Evolutionary conservation across 2,113 vertebrate species (phyloP).

Genomic region (Octodon degus): DNA sequence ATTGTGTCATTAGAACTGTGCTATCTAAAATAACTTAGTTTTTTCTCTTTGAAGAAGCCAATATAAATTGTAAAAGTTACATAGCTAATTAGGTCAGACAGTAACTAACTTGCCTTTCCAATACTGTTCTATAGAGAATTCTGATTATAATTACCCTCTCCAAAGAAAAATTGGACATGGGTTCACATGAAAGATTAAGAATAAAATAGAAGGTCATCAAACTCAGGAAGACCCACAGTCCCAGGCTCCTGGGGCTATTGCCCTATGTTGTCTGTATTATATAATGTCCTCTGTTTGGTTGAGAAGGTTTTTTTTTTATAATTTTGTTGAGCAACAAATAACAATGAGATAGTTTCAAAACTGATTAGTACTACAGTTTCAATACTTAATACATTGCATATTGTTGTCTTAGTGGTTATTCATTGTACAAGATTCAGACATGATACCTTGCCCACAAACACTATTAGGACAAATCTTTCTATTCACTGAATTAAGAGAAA

Average conservation of each 20-base stretch:
- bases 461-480: no score
- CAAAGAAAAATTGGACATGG: not conserved
- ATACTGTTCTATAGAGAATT: constrained; percentile 60
- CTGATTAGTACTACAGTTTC: no score
- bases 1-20: constrained; percentile 46
- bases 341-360: no score
- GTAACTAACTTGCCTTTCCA: constrained; percentile 62
- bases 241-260: not conserved
- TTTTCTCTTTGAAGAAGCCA: constrained; percentile 62
- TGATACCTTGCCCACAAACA: no score
- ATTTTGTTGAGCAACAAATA: no score
- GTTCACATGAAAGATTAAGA: constrained; percentile 33
- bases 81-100: constrained; percentile 69
- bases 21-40: constrained; percentile 64
- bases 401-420: no score
- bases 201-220: constrained; percentile 35
- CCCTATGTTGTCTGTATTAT: not conserved
- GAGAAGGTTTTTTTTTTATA: not conserved
- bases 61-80: constrained; percentile 53
- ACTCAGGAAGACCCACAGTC: not conserved
- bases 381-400: no score
- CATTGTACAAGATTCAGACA: no score
- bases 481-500: no score
- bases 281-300: not conserved
- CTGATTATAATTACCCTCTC: constrained; percentile 60